Evolutionary conservation across 2,888 invertebrate genomes (phyloP), one percentile per base, ranked within the genome.

Genomic region (Trachelus stipa): DNA sequence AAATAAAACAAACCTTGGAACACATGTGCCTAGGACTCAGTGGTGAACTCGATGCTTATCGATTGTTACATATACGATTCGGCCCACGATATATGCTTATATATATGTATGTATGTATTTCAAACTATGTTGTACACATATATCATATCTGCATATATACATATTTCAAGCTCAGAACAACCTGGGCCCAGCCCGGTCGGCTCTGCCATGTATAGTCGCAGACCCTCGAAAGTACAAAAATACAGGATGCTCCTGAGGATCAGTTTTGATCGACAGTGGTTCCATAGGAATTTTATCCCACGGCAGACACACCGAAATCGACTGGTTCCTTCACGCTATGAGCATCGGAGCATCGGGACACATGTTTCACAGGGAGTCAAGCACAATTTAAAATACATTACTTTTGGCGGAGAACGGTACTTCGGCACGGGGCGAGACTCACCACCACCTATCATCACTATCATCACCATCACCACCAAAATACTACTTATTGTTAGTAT

Each of bases 1-100:
- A 56, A 56, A 56, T 56, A 56, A 69, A 82, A 69, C 37, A 78
- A 80, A 69, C 73, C 78, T 74, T 76, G 75, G 69, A 73, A 35
- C 78, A 74, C 56, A 9, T 23, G 56, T 56, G 56, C 56, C 56
- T 56, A 56, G 23, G 56, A 56, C 9, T 23, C 56, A 2, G 56
- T 23, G 56, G 23, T 56, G 56, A 56, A 56, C 23, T 56, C 56
- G 56, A 56, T 23, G 23, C 56, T 56, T 56, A 56, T 56, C 56
- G 56, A 56, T 56, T 56, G 6, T 56, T 15, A 56, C 56, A 23
- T 56, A 2, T 56, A 56, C 56, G 56, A 56, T 56, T 56, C 9
- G 56, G 23, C 56, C 15, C 56, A 56, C 23, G 9, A 56, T 56
- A 56, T 56, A 40, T 40, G 40, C 15, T 15, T 40, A 40, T 40